Conservation (phyloP, 2,797 vertebrate genomes). For the Pseudomugil tenellus region DNA sequence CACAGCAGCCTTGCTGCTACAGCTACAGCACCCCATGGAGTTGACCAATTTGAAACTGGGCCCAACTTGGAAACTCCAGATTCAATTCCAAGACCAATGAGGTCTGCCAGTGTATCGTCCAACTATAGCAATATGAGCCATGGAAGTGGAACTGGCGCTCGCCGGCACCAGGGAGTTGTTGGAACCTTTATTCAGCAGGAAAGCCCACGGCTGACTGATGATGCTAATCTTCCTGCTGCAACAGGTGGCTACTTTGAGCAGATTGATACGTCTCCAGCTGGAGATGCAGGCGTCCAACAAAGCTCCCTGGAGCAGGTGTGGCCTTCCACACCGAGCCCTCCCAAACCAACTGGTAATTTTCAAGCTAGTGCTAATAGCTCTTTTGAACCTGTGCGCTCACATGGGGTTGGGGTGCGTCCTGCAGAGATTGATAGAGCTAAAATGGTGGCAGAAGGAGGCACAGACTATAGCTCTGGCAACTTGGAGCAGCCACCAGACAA, state of each 20-base stretch:
- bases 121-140: conserved; percentile 90
- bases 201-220: conserved; percentile 88
- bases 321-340: conserved; percentile 91
- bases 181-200: conserved; percentile 98
- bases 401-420: conserved; percentile 87
- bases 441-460: conserved; percentile 87
- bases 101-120: conserved; percentile 91
- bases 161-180: conserved; percentile 84
- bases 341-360: conserved; percentile 93
- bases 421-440: conserved; percentile 90
- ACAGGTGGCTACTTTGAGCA: conserved; percentile 92
- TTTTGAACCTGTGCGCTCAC: conserved; percentile 94
- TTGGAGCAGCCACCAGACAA: conserved; percentile 97
- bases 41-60: conserved; percentile 81
- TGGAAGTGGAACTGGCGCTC: conserved; percentile 78
- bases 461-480: conserved; percentile 86
- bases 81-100: conserved; percentile 75
- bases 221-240: conserved; percentile 64
- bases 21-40: conserved; percentile 56
- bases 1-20: conserved; percentile 59
- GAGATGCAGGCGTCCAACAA: conserved; percentile 63
- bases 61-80: conserved; percentile 91
- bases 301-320: conserved; percentile 70
- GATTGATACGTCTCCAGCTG: conserved; percentile 90
- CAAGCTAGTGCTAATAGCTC: conserved; percentile 98